Percentiles rank a stretch among this genome's conserved stretches.
Evolutionary conservation across 2,113 vertebrate genomes (phyloP).

Genomic region (Rafetus swinhoei): DNA sequence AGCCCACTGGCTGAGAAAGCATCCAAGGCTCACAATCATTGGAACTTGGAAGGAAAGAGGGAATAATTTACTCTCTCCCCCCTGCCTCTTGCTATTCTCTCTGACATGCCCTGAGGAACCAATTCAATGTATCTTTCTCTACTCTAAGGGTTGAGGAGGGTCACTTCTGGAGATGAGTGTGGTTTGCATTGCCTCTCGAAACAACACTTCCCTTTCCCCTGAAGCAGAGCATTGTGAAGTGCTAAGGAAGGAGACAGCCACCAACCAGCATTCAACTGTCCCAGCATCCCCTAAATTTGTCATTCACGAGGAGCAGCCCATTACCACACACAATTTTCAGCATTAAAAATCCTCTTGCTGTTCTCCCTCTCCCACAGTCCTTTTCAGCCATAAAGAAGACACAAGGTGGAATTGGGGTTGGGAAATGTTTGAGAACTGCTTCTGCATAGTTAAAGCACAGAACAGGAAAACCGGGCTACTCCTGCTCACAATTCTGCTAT

Average conservation of each 20-base stretch:
- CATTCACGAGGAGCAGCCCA: background rate
- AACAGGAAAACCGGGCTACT: background rate
- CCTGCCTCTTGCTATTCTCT: background rate
- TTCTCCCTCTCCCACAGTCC: background rate
- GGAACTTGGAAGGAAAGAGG: background rate
- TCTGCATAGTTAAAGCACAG: background rate
- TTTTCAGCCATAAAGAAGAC: background rate
- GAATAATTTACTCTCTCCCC: background rate
- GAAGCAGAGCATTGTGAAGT: background rate
- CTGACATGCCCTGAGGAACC: background rate
- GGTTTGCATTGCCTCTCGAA: background rate
- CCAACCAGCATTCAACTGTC: background rate
- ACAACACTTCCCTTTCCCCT: rapidly evolving
- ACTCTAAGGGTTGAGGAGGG: background rate
- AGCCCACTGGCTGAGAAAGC: background rate
- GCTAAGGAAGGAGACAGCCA: background rate
- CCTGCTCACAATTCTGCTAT: background rate
- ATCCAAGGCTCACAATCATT: background rate
- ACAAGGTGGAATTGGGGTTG: background rate
- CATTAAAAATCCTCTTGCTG: background rate
- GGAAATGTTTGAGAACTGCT: background rate
- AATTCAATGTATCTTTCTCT: background rate
- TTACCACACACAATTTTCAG: background rate
- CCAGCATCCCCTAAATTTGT: background rate
- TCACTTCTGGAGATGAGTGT: background rate